These are phyloP conservation scores for Ibidorhyncha struthersii DNA, from an alignment of 2,113 vertebrate genomes.

Conservation along the genomic window DNA sequence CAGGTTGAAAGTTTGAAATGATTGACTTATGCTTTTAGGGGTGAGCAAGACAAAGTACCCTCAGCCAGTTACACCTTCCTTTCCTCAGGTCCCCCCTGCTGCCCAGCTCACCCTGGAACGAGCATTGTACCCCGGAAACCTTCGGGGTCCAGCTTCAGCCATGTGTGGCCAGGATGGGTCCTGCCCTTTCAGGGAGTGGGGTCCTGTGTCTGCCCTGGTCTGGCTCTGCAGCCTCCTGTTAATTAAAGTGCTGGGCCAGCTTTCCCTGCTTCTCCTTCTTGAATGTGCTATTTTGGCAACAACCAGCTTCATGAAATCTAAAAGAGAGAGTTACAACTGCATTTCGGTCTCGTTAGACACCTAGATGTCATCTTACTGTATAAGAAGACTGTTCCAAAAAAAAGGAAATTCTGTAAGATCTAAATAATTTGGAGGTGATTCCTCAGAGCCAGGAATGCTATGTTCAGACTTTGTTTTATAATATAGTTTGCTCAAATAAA, in stretches of 20 bases:
- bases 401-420: neutral
- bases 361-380: neutral
- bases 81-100: accelerated
- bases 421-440: neutral
- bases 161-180: neutral
- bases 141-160: neutral
- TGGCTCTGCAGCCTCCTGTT: neutral
- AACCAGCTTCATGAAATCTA: neutral
- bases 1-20: accelerated
- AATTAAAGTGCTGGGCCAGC: neutral
- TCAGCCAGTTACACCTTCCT: neutral
- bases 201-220: neutral
- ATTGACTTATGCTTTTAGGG: accelerated
- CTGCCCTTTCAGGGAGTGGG: accelerated
- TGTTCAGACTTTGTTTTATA: neutral
- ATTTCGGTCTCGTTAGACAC: neutral
- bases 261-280: neutral
- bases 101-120: neutral
- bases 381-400: neutral
- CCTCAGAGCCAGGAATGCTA: neutral
- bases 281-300: neutral
- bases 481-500: neutral
- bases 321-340: neutral
- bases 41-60: neutral
- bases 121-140: accelerated